Evolutionary conservation across 2,888 invertebrate species (phyloP).

Genomic region (Trilocha varians): DNA sequence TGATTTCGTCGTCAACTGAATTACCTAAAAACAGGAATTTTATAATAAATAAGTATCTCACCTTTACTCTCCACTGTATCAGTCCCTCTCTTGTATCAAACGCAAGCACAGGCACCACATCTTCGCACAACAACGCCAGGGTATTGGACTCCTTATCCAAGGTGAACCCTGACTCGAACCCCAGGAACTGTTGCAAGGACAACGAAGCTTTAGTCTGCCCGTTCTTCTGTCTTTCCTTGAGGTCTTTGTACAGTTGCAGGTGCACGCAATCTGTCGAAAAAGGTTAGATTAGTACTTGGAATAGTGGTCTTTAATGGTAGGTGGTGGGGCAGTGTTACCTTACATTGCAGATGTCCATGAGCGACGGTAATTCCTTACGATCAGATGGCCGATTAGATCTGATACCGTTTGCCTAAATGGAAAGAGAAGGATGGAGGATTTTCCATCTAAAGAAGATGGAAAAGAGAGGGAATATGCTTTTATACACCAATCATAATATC

Average conservation of each 20-base stretch:
- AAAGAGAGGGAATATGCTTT: too few species aligned
- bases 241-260: slow-evolving; percentile 89
- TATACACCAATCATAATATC: too few species aligned
- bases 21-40: too few species aligned
- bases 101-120: slow-evolving; percentile 87
- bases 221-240: slow-evolving; percentile 89
- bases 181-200: slow-evolving; percentile 89
- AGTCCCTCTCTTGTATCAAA: slow-evolving; percentile 89
- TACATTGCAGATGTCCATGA: too few species aligned
- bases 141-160: slow-evolving; percentile 93
- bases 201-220: slow-evolving; percentile 91
- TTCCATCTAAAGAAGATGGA: too few species aligned
- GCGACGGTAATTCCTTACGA: too few species aligned
- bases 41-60: slow-evolving; percentile 14
- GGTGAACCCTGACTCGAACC: slow-evolving; percentile 90
- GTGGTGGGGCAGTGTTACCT: too few species aligned
- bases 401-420: too few species aligned
- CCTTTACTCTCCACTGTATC: slow-evolving; percentile 87
- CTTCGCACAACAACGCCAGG: slow-evolving; percentile 89
- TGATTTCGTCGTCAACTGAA: too few species aligned
- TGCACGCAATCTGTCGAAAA: slow-evolving; percentile 85
- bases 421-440: too few species aligned
- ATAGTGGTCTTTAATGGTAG: neutral
- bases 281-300: neutral
- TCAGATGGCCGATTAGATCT: too few species aligned